Base-by-base conservation (phyloP, 1,140 invertebrate species). In the Heliconius melpomene region DNA sequence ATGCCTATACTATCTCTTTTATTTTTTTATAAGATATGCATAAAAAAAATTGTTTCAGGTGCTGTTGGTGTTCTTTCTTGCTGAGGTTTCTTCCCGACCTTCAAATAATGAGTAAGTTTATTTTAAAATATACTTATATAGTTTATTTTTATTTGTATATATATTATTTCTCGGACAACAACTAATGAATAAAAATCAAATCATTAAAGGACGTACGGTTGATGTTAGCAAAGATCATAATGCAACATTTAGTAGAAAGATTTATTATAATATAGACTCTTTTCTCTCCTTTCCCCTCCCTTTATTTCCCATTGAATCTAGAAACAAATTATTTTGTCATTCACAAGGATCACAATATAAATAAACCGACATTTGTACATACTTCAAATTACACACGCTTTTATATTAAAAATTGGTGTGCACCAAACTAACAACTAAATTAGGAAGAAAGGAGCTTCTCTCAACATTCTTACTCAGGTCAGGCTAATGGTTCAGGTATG, bases 401-500 rank as follows among this genome's bases (percentile, higher is more conserved):
- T 40, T n/a, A 46, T 66, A 76, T 60, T 46, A 76, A 76, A 60
- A 60, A 66, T 38, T 70, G 29, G 57, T 60, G 71, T 75, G 76
- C 79, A 84, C 84, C 86, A 83, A 85, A 91, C 90, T 91, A 91
- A 91, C 90, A 85, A 66, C 60, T 71, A 80, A 74, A 78, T 78
- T 84, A 72, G 72, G 78, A 82, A 66, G 60, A 66, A 66, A 26
- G 60, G 26, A 66, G 60, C 26, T 66, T 66, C 23, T 66, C 26
- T 66, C 60, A 29, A 66, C 60, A 66, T 23, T 29, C 23, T 66
- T 66, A 29, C 60, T 66, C 60, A 29, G 60, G 5, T 38, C 79
- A 23, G 83, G 79, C 79, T 83, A 82, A 79, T 85, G 84, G 86
- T 86, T 90, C 87, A 91, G 89, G 90, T 92, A 91, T 84, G 90